A percentile compares a stretch with the other conserved stretches of the same genome.
These are phyloP conservation scores for Actinernus sp. DNA, from an alignment of 92 coral and sea anemone genomes.

Conservation along the genomic window DNA sequence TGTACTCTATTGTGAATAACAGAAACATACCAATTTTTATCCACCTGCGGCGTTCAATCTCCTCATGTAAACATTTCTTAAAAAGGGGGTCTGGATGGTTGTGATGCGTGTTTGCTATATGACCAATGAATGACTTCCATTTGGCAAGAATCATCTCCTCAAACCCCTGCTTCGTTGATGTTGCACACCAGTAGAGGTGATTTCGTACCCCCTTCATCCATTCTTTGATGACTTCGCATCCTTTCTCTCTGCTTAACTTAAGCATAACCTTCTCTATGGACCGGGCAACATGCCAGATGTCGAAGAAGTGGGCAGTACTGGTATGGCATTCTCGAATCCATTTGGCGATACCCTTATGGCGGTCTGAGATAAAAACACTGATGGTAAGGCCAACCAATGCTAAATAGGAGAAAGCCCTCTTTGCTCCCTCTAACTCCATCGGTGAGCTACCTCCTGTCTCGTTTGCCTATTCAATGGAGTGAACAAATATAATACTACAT, in stretches of 20 bases:
- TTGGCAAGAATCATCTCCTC: constrained; percentile 34
- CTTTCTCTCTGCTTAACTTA: background rate
- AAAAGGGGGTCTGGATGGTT: constrained; percentile 14
- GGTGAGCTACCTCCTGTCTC: background rate
- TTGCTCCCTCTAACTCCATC: background rate
- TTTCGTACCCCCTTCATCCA: constrained; percentile 34
- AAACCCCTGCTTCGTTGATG: constrained; percentile 47
- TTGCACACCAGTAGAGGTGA: constrained; percentile 56
- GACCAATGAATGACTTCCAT: constrained; percentile 48
- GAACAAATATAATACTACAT: no score
- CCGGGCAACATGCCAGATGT: constrained; percentile 26
- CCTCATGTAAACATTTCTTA: constrained; percentile 17
- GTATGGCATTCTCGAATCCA: constrained; percentile 26
- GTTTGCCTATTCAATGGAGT: no score
- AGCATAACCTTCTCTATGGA: constrained; percentile 1
- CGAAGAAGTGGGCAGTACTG: constrained; percentile 15
- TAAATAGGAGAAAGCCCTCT: background rate
- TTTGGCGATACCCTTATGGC: constrained; percentile 46
- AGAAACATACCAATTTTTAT: constrained; percentile 18
- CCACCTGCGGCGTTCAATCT: constrained; percentile 5
- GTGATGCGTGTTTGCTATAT: constrained; percentile 30
- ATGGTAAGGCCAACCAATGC: background rate
- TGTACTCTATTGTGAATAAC: no score
- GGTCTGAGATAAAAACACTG: constrained; percentile 21
- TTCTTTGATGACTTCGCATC: constrained; percentile 2